These are phyloP conservation scores for Todiramphus saurophagus DNA, from an alignment of 2,113 vertebrate genomes.

Conservation along the genomic window DNA sequence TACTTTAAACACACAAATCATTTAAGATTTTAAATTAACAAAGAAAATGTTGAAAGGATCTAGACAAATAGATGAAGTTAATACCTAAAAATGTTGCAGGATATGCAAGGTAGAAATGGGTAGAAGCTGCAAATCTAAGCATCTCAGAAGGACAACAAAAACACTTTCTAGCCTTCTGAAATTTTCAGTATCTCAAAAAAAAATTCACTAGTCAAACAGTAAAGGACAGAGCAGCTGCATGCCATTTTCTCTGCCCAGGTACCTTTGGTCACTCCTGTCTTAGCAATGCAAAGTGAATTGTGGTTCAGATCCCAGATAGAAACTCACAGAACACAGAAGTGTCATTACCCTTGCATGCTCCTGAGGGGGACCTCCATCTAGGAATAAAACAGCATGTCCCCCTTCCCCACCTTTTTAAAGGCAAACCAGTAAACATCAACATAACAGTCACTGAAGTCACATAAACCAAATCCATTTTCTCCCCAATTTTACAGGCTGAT, in stretches of 20 bases:
- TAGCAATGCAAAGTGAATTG: neutral
- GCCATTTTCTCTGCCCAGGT: neutral
- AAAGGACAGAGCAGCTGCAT: neutral
- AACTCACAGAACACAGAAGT: neutral
- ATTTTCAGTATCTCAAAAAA: neutral
- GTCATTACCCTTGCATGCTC: neutral
- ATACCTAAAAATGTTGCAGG: neutral
- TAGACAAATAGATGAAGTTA: fast-evolving
- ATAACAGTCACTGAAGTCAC: neutral
- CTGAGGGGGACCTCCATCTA: neutral
- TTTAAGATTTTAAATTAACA: neutral
- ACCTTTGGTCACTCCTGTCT: neutral
- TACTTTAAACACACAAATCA: neutral
- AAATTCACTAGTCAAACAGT: neutral
- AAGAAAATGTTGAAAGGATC: neutral
- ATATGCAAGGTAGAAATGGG: neutral
- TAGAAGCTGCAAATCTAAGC: neutral
- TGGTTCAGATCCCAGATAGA: neutral
- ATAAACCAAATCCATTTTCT: neutral
- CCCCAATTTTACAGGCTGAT: no score
- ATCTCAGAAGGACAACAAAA: neutral
- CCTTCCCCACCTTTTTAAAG: fast-evolving
- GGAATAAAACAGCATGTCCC: neutral
- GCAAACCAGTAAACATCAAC: neutral
- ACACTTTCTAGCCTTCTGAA: neutral